Percentiles rank a stretch among this genome's conserved stretches.
These are phyloP conservation scores for Phylloscopus trochilus DNA, from an alignment of 2,113 vertebrate genomes.

Conservation along the genomic window DNA sequence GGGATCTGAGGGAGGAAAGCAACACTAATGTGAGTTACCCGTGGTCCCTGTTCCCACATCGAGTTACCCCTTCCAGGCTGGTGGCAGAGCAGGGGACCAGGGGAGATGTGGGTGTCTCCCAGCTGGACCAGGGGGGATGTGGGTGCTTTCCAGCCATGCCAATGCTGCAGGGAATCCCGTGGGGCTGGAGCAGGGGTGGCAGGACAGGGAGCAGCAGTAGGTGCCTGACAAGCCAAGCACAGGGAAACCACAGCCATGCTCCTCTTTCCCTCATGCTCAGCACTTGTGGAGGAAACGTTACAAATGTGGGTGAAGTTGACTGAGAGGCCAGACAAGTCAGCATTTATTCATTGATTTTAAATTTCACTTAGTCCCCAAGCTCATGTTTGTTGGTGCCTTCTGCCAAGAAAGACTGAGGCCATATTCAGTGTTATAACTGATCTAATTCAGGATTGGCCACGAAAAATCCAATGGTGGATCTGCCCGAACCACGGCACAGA, in stretches of 20 bases:
- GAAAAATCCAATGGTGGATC: background rate
- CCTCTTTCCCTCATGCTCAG: background rate
- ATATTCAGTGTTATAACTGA: background rate
- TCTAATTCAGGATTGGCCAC: background rate
- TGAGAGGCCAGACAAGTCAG: slow-evolving; percentile 22
- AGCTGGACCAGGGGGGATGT: background rate
- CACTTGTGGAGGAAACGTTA: slow-evolving; percentile 3
- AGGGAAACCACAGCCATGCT: background rate
- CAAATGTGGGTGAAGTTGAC: slow-evolving; percentile 1
- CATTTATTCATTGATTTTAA: slow-evolving; percentile 11
- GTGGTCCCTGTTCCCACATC: background rate
- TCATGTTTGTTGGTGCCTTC: background rate
- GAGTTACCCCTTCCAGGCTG: background rate
- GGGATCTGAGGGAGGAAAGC: background rate
- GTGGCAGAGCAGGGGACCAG: background rate
- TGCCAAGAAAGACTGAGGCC: background rate
- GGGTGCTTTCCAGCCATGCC: background rate
- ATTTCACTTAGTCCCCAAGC: background rate
- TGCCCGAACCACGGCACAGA: background rate
- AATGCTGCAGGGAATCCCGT: rapidly evolving
- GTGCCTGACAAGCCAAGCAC: background rate
- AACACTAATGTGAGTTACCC: background rate
- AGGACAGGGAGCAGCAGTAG: background rate
- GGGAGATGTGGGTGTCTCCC: background rate
- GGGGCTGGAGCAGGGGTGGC: background rate